These are phyloP conservation scores for Parascotia fuliginaria DNA, from an alignment of 2,888 invertebrate species.

Conservation along the genomic window DNA sequence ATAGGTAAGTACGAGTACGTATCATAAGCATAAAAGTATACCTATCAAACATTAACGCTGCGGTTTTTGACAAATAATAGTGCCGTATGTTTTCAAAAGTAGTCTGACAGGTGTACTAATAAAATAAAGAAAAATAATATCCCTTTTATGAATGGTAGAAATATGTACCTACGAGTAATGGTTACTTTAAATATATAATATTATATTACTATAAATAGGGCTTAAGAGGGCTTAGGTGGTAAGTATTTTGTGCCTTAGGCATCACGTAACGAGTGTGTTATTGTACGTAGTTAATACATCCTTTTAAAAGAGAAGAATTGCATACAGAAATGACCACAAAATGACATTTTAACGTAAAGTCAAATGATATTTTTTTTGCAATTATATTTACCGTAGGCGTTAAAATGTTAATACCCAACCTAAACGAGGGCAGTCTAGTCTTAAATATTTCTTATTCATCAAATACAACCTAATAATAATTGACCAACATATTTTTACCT, in stretches of 20 bases:
- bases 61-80: background rate
- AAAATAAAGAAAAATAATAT: conserved; percentile 32
- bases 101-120: conserved; percentile 25
- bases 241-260: background rate
- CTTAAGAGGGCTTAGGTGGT: background rate
- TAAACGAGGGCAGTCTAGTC: too few relatives aligned
- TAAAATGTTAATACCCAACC: too few relatives aligned
- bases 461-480: too few relatives aligned
- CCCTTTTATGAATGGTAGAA: conserved; percentile 30
- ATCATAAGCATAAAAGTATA: too few relatives aligned
- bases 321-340: too few relatives aligned
- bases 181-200: conserved; percentile 6
- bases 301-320: too few relatives aligned
- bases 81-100: conserved; percentile 31
- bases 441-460: too few relatives aligned
- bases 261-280: background rate
- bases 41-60: background rate
- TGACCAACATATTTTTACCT: too few relatives aligned
- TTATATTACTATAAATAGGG: conserved; percentile 1
- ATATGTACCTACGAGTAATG: conserved; percentile 1
- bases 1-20: too few relatives aligned
- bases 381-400: too few relatives aligned
- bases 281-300: background rate
- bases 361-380: too few relatives aligned
- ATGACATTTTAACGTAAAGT: too few relatives aligned